Conservation (phyloP, 2,113 vertebrate genomes). For the Corythoichthys intestinalis region DNA sequence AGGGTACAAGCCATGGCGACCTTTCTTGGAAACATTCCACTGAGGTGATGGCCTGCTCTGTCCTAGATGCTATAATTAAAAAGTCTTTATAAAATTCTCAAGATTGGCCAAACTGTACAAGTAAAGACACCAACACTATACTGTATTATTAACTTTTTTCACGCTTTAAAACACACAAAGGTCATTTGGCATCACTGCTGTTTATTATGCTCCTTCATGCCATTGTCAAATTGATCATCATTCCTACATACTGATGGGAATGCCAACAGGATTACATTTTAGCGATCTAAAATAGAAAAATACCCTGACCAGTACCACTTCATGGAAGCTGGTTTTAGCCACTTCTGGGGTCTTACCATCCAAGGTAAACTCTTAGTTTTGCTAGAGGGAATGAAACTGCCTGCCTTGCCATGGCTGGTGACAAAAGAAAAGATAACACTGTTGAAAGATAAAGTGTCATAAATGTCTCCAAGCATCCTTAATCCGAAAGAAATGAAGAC, state of each 20-base stretch:
- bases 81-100: constrained; percentile 29
- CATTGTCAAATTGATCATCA: not conserved
- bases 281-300: not conserved
- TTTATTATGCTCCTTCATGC: not conserved
- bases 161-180: not conserved
- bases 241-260: not conserved
- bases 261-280: not conserved
- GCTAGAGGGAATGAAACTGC: constrained; percentile 31
- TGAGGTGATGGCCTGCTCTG: constrained; percentile 54
- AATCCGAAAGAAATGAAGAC: constrained; percentile 67
- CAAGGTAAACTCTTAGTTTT: constrained; percentile 54
- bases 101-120: constrained; percentile 13
- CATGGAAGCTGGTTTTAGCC: not conserved
- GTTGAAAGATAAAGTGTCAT: constrained; percentile 63
- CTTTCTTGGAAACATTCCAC: constrained; percentile 61
- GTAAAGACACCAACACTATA: not conserved
- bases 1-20: constrained; percentile 52
- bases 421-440: constrained; percentile 52
- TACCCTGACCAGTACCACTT: not conserved
- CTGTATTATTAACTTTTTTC: not conserved
- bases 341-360: constrained; percentile 43
- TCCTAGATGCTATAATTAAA: constrained; percentile 67
- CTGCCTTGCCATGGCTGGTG: constrained; percentile 31
- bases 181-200: not conserved
- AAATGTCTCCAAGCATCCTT: constrained; percentile 56